Base-by-base conservation (phyloP, 2,888 invertebrate species). In the Amblyjoppa fuscipennis region DNA sequence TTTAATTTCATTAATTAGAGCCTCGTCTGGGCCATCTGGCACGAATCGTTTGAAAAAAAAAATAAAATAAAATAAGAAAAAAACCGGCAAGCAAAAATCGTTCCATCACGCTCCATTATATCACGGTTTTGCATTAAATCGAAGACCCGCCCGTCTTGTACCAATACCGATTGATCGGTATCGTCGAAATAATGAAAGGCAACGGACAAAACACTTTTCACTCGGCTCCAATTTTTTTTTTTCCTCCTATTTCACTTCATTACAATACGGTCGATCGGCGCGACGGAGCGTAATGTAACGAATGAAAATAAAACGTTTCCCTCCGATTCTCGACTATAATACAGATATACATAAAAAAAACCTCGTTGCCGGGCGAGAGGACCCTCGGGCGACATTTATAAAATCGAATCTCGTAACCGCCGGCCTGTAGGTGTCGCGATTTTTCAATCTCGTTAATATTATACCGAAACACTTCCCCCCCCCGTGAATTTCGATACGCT, bases 1-100 rank as follows among this genome's bases (percentile, higher is more conserved):
- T 85, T 81, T 78, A 74, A 78, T 81, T 85, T 78, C 38, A 64
- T 69, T 81, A 74, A 85, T 81, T 74, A 64, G n/a, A 38, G 61
- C 38, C 64, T 70, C 49, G 25, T 38, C 53, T 38, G 59, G 59
- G 28, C 59, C 59, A 59, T 13, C 59, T 59, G 59, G 59, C 59
- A 28, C 0, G 59, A 11, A 25, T 59, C 59, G 59, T 51, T 34
- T 16, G 45, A 16, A 20, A 64, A 66, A 51, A 31, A 66, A 11
- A 0, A 16, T 25, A 16, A 13, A 66, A 9, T 9, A 25, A 41
- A 45, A 20, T 20, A 13, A n/a, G 7, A 16, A 69, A 41, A 49
- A 49, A 3, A 3, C 4, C 3, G 45, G 13, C 45, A 4, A 16
- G 16, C 16, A 16, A 49, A 16, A 49, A 49, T 49, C 0, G 45